Evolutionary conservation across 2,113 vertebrate genomes (phyloP), one percentile per base, ranked within the genome.

Genomic region (Cynopterus brachyotis): DNA sequence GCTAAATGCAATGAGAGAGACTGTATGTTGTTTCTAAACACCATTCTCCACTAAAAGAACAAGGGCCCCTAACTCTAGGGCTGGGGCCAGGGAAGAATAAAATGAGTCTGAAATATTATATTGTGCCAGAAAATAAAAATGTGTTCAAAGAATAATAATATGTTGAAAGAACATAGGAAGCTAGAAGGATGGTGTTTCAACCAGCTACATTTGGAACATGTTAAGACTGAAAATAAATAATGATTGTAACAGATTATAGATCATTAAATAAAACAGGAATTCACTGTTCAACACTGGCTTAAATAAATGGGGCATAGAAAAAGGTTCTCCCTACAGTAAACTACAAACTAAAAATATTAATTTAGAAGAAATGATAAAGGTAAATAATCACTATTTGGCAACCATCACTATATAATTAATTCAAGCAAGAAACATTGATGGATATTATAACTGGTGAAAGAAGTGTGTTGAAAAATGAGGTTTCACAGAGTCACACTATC

Each of bases 361-460:
- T 40, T 35, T 15, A 83, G 47, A 88, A 47, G 32, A 55, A 69
- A 89, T 37, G 24, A 70, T 30, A 70, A 76, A 84, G 15, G 55
- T 60, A 55, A 40, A 57, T 70, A 89, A 95, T 40, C 24, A 42
- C 42, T 53, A 45, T 50, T 47, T 75, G 42, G 78, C 30, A 66
- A n/a, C 32, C 9, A 50, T 62, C n/a, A 50, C 32, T 83, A 42
- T 40, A 60, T 35, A 67, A 84, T 64, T 59, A 75, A 80, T 60
- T 67, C 35, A 92, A 86, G 30, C 35, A 89, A 90, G 80, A 92
- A 89, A 92, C 28, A 84, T 32, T 81, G 66, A 35, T 59, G 40
- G n/a, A 62, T 82, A 83, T 45, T 22, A 40, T 42, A 87, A 83
- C 12, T 5, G 1, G 59, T 47, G 69, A 40, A 88, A 30, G 89